Evolutionary conservation across 64 coral and sea anemone genomes (phyloP), one percentile per base, ranked within the genome.

Genomic region (Stylophora pistillata): DNA sequence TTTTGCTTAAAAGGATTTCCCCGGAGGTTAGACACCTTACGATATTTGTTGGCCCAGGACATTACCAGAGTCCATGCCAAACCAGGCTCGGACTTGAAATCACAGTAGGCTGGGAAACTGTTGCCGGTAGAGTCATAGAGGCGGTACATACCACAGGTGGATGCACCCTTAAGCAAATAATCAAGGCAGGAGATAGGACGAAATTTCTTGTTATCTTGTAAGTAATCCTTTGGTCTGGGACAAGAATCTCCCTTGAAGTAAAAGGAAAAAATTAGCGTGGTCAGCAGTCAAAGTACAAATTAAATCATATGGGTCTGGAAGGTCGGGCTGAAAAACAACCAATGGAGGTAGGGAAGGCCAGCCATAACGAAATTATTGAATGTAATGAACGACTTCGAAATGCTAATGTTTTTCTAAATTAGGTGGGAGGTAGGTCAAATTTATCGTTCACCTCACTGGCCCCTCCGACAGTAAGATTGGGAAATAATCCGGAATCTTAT

Each of bases 61-160:
- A 87, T 53, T 5, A 89, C 58, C 28, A 94, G 78, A 0, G 92
- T 94, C 92, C 92, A 94, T 13, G 87, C 86, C 30, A 82, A 60
- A 16, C 92, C 87, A 15, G 71, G 78, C 29, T 94, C 92, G 34
- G 71, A 78, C 17, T 55, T 90, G 26, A 94, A 41, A 74, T 94
- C 92, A 79, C 92, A 89, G 72, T 89, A 94, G 20, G 89, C 87
- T 54, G 72, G 85, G 69, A 64, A 77, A 55, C 56, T 66, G 71
- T 85, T 84, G 12, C 65, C 79, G 3, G 27, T 15, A 26, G 18
- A 68, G 31, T 94, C 87, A 9, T 89, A 86, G 53, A 94, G 63
- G 21, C 78, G 26, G 30, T 89, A 94, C 30, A 85, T 54, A 27
- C 72, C 87, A 54, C 64, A 81, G n/a, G 30, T 79, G 13, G 85